Conservation (phyloP, 2,888 invertebrate genomes). For the Trileptium ribeirensis region DNA sequence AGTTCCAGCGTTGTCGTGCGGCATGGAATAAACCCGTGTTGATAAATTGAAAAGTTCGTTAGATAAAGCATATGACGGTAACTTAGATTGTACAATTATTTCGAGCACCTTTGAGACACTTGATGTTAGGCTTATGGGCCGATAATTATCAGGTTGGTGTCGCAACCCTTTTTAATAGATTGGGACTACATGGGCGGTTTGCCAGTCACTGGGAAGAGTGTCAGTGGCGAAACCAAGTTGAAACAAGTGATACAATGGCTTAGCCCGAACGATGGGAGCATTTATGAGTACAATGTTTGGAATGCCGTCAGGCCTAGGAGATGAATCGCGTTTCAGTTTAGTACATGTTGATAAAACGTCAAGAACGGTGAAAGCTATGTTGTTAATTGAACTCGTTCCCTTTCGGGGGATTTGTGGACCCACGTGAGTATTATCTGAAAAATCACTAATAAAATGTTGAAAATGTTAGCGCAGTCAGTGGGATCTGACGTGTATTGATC, state of each 20-base stretch:
- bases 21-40: not conserved
- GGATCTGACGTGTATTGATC: no score
- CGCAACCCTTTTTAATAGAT: not conserved
- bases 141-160: not conserved
- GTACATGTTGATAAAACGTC: not conserved
- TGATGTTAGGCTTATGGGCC: not conserved
- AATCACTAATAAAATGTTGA: no score
- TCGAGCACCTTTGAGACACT: no score
- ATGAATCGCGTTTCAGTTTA: not conserved
- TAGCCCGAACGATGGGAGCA: not conserved
- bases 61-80: not conserved
- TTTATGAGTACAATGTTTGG: not conserved
- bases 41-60: not conserved
- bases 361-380: not conserved
- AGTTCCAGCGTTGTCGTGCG: not conserved
- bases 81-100: not conserved
- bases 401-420: no score
- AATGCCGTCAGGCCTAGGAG: not conserved
- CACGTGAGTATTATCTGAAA: no score
- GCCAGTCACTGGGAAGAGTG: not conserved
- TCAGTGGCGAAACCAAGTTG: not conserved
- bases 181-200: not conserved
- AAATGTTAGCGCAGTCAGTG: no score
- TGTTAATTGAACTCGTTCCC: no score
- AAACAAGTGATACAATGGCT: not conserved